Percentiles rank a stretch among this genome's conserved stretches.
phyloP scores from a whole-genome alignment of 2,113 vertebrate species.

The Pygoscelis antarcticus region DNA sequence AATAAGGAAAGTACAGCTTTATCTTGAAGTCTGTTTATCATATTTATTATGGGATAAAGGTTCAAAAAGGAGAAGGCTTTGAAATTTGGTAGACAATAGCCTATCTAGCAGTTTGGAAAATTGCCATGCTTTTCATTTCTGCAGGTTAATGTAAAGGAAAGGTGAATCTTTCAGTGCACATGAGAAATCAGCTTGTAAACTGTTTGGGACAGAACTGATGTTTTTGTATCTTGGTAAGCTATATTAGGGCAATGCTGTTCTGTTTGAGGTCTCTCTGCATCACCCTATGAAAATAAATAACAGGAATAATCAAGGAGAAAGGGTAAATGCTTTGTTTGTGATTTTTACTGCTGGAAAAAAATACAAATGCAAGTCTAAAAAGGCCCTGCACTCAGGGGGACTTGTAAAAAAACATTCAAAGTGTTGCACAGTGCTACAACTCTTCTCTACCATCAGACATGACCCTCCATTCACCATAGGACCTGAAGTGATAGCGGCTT shows the following conservation, averaged over 20 bases:
- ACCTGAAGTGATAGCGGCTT: no score
- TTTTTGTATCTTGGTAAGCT: background rate
- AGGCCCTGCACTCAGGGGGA: background rate
- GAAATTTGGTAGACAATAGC: background rate
- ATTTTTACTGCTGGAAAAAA: background rate
- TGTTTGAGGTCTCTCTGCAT: background rate
- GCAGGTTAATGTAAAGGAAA: background rate
- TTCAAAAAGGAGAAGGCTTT: background rate
- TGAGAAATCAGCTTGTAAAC: background rate
- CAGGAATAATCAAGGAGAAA: background rate
- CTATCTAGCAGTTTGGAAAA: background rate
- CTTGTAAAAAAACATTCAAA: background rate
- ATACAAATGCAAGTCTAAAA: background rate
- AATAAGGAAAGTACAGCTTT: background rate
- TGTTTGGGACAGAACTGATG: background rate
- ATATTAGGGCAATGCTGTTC: background rate
- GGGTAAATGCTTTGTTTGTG: background rate
- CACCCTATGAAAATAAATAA: background rate
- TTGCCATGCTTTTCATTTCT: background rate
- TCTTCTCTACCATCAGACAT: background rate
- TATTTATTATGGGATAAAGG: background rate
- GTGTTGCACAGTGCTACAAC: background rate
- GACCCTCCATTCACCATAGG: rapidly evolving
- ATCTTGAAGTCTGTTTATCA: background rate
- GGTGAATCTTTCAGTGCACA: background rate